Evolutionary conservation across 2,797 vertebrate genomes (phyloP).

Genomic region (Ficedula albicollis): DNA sequence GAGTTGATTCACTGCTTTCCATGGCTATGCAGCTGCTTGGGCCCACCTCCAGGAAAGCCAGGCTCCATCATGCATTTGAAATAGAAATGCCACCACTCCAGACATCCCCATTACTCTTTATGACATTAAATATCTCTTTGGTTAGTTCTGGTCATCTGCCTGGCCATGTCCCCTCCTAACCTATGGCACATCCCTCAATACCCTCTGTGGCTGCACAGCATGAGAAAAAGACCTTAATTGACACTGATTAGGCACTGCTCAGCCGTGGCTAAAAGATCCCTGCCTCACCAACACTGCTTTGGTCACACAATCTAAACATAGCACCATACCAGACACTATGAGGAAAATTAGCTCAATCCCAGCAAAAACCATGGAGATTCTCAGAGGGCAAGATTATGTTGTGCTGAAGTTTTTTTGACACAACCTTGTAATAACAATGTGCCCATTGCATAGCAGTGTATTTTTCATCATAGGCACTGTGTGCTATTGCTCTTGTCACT

Average conservation of each 20-base stretch:
- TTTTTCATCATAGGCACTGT: neutral
- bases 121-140: neutral
- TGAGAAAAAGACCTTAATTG: neutral
- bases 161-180: neutral
- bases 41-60: neutral
- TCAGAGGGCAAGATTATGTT: neutral
- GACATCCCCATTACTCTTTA: neutral
- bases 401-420: neutral
- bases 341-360: neutral
- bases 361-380: neutral
- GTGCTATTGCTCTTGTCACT: neutral
- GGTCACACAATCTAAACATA: neutral
- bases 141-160: neutral
- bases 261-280: neutral
- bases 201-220: neutral
- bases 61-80: accelerated
- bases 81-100: accelerated
- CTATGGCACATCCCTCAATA: neutral
- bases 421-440: neutral
- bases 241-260: accelerated
- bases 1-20: neutral
- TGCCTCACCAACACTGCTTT: neutral
- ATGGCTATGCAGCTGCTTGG: accelerated
- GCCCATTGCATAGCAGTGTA: neutral
- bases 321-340: neutral